Base-by-base conservation (phyloP, 2,888 invertebrate genomes). In the Nemurella pictetii region DNA sequence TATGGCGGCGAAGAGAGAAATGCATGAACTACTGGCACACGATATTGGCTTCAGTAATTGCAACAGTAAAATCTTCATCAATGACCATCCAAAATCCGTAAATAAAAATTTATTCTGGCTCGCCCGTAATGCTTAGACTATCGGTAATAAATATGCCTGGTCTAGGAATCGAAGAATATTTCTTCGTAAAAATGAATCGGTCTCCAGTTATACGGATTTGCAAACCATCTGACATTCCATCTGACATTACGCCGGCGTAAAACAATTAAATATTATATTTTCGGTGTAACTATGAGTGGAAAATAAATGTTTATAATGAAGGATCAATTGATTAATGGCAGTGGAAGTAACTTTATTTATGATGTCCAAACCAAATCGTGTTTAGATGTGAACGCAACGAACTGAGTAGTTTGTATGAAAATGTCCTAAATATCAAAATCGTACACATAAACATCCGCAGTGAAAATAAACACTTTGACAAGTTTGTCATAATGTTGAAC, bases 361-460 rank as follows among this genome's bases (percentile, higher is more conserved):
- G 55, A 36, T 15, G 15, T 36, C 7, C 7, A 36, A 36, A 36
- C 55, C 7, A 36, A 36, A 36, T 9, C 55, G 15, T 36, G 15
- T 15, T 15, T 36, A 36, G 9, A 36, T 36, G 55, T 36, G n/a
- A n/a, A n/a, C n/a, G n/a, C 9, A 36, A 36, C 15, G 55, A 36
- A 36, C 55, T 36, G 55, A 36, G 15, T 36, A 36, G 7, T 7
- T 15, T 36, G 7, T 36, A 36, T 36, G 7, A 7, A 7, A 9
- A 7, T 36, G 15, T 36, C 15, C 9, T 15, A 5, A n/a, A 25
- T n/a, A 12, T 32, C 7, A 80, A 32, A 20, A 32, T 32, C n/a
- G 2, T 80, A 15, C 80, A 80, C n/a, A 15, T 32, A 35, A 80
- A 80, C 35, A 80, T 80, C 32, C 30, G 80, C 30, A 30, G 80